Percentiles rank a stretch among this genome's conserved stretches.
These are phyloP conservation scores for Drosophila robusta DNA, from an alignment of 2,888 invertebrate genomes.

Conservation along the genomic window DNA sequence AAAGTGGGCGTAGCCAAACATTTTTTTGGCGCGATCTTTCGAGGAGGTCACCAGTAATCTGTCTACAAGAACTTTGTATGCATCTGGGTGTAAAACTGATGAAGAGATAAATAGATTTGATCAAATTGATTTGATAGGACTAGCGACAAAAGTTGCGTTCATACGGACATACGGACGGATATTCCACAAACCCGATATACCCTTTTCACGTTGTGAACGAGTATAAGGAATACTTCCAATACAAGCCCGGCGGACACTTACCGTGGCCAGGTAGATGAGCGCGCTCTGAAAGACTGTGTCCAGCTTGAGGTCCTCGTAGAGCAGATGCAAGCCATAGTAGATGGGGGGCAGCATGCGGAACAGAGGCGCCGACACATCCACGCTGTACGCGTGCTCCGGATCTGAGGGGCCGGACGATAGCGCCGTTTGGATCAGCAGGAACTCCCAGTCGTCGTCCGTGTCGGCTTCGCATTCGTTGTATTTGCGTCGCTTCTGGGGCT, in stretches of 20 bases:
- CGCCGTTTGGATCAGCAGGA: slow-evolving; percentile 82
- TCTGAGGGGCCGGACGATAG: slow-evolving; percentile 64
- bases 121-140: no score
- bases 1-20: no score
- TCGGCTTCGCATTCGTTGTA: slow-evolving; percentile 89
- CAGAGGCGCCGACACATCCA: slow-evolving; percentile 87
- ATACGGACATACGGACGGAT: no score
- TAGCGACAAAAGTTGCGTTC: no score
- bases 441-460: slow-evolving; percentile 93
- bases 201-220: no score
- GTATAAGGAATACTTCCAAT: no score
- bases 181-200: no score
- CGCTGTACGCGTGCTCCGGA: slow-evolving; percentile 57
- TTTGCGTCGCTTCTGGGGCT: slow-evolving; percentile 89
- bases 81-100: no score
- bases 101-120: no score
- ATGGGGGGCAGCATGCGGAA: slow-evolving; percentile 91
- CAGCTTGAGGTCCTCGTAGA: slow-evolving; percentile 96
- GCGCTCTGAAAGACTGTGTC: slow-evolving; percentile 90
- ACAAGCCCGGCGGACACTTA: slow-evolving; percentile 36
- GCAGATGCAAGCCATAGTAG: slow-evolving; percentile 92
- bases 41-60: no score
- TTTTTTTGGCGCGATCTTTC: no score
- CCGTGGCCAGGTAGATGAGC: slow-evolving; percentile 88
- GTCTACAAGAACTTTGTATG: no score